A percentile compares a stretch with the other conserved stretches of the same genome.
These are phyloP conservation scores for Asobara japonica DNA, from an alignment of 1,140 invertebrate genomes.

Conservation along the genomic window DNA sequence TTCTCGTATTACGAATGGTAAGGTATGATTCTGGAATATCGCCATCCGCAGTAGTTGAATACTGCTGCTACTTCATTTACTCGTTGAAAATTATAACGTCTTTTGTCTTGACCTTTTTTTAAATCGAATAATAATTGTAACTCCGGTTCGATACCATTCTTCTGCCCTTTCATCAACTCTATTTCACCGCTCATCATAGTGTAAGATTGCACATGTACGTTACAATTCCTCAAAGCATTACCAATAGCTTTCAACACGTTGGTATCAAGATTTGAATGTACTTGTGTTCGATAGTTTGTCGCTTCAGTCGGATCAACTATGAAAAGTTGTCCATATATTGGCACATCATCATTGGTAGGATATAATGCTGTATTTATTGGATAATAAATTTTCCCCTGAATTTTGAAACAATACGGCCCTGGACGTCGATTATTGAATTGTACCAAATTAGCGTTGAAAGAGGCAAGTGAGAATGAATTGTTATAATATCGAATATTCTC, in stretches of 20 bases:
- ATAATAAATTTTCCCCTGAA: neutral
- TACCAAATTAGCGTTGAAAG: no score
- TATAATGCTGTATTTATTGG: neutral
- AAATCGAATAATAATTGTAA: slow-evolving; percentile 6
- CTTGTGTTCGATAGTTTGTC: neutral
- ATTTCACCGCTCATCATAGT: neutral
- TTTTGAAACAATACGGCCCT: no score
- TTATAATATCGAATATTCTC: no score
- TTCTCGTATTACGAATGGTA: no score
- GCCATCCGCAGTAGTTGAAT: no score
- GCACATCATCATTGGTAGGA: neutral
- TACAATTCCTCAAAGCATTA: neutral
- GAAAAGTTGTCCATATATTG: neutral
- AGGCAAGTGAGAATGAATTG: no score
- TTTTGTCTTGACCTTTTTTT: neutral
- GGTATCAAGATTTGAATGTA: neutral
- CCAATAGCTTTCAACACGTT: neutral
- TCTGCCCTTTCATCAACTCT: no score
- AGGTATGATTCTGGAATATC: no score
- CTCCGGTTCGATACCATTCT: neutral
- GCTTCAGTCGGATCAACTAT: neutral
- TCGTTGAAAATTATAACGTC: no score
- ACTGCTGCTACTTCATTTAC: no score
- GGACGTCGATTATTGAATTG: no score
- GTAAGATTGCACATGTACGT: neutral